A percentile compares a stretch with the other conserved stretches of the same genome.
Evolutionary conservation across 1,140 invertebrate genomes (phyloP).

Genomic region (Magallana ariakensis): DNA sequence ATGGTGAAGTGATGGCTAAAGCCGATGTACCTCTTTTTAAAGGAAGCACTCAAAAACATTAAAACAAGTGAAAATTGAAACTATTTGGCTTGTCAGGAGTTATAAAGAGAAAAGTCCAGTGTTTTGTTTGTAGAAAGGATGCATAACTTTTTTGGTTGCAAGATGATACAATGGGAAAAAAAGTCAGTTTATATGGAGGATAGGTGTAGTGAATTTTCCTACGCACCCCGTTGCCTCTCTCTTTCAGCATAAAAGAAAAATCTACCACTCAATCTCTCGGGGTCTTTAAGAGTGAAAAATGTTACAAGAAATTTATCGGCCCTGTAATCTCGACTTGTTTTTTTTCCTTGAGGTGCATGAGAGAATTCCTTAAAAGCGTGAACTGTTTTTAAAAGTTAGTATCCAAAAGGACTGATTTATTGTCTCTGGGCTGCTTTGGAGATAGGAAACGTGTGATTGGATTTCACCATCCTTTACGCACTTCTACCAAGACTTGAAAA

Average conservation of each 20-base stretch:
- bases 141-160: neutral
- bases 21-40: neutral
- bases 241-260: constrained; percentile 8
- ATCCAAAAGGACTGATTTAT: constrained; percentile 31
- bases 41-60: neutral
- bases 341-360: constrained; percentile 31
- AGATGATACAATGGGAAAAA: constrained; percentile 19
- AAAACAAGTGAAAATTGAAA: constrained; percentile 39
- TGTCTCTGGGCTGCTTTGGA: neutral
- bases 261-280: neutral
- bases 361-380: constrained; percentile 31
- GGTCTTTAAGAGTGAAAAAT: constrained; percentile 41
- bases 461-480: constrained; percentile 28
- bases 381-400: constrained; percentile 26
- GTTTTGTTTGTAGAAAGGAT: constrained; percentile 21
- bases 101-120: neutral
- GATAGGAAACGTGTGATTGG: constrained; percentile 9
- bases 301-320: constrained; percentile 39
- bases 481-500: constrained; percentile 28
- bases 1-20: constrained; percentile 20
- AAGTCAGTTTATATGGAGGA: neutral
- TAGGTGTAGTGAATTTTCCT: neutral
- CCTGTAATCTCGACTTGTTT: neutral
- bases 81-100: constrained; percentile 20
- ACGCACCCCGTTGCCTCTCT: neutral